Conservation (phyloP, 1,140 invertebrate species). For the Trichonephila inaurata region DNA sequence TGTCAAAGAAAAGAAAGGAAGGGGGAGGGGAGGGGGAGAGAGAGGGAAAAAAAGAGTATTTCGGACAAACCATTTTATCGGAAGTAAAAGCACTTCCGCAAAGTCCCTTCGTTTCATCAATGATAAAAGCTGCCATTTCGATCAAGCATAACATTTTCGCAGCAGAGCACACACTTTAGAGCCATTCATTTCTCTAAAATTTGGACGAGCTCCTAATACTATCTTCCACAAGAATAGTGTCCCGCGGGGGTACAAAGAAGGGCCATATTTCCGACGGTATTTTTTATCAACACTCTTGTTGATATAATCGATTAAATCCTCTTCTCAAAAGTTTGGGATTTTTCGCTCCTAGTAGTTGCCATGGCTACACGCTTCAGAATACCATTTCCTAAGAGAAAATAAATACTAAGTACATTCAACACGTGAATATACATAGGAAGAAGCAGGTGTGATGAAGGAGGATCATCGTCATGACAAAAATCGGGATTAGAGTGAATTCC, state of each 20-base stretch:
- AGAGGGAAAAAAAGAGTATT: neutral
- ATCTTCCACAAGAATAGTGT: constrained; percentile 22
- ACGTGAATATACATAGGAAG: constrained; percentile 9
- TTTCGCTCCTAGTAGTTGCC: constrained; percentile 34
- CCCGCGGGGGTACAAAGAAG: constrained; percentile 37
- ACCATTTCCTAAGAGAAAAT: neutral
- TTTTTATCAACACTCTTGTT: constrained; percentile 71
- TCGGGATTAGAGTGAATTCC: neutral
- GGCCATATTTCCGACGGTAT: constrained; percentile 61
- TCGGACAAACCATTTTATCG: constrained; percentile 21
- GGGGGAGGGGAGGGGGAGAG: too few species aligned
- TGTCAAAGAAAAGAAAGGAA: neutral
- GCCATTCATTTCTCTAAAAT: constrained; percentile 27
- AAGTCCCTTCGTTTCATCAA: constrained; percentile 26
- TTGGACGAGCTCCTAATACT: neutral
- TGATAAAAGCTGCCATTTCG: constrained; percentile 30
- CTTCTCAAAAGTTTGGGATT: constrained; percentile 62
- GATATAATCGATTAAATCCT: constrained; percentile 73
- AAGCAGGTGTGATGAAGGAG: neutral
- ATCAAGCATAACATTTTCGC: neutral
- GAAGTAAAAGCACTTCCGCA: constrained; percentile 12
- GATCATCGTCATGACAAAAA: neutral
- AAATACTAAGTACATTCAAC: neutral
- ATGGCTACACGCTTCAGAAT: constrained; percentile 42
- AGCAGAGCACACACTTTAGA: constrained; percentile 15